Evolutionary conservation across 2,113 vertebrate genomes (phyloP).

Genomic region (Puma concolor): DNA sequence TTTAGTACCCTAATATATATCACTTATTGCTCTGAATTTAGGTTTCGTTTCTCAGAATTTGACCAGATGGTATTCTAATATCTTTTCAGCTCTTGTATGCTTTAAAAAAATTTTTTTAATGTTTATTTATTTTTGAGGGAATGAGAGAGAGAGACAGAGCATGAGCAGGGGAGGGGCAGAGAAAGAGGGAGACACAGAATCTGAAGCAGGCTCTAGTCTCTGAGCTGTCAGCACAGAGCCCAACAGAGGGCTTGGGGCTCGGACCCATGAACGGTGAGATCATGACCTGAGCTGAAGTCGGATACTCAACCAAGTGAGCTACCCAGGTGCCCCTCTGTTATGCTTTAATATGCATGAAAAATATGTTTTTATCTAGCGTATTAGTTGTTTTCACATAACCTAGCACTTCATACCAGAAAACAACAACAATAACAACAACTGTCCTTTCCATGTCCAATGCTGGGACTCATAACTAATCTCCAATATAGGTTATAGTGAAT

Average conservation of each 20-base stretch:
- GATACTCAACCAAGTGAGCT: too few relatives aligned
- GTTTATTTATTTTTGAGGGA: too few relatives aligned
- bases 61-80: not conserved
- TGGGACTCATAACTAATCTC: not conserved
- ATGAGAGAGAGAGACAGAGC: too few relatives aligned
- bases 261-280: too few relatives aligned
- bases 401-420: not conserved
- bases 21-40: not conserved
- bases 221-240: too few relatives aligned
- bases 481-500: not conserved
- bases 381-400: not conserved
- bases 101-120: not conserved
- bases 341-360: not conserved
- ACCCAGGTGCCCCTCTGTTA: too few relatives aligned
- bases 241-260: too few relatives aligned
- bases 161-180: too few relatives aligned
- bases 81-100: not conserved
- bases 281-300: too few relatives aligned
- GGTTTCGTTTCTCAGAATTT: not conserved
- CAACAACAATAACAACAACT: not conserved
- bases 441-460: not conserved
- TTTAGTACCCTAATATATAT: fast-evolving
- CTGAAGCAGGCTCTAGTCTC: too few relatives aligned
- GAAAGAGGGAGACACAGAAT: too few relatives aligned
- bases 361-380: not conserved